Evolutionary conservation across 2,113 vertebrate species (phyloP).

Genomic region (Notarius quadriscutis): DNA sequence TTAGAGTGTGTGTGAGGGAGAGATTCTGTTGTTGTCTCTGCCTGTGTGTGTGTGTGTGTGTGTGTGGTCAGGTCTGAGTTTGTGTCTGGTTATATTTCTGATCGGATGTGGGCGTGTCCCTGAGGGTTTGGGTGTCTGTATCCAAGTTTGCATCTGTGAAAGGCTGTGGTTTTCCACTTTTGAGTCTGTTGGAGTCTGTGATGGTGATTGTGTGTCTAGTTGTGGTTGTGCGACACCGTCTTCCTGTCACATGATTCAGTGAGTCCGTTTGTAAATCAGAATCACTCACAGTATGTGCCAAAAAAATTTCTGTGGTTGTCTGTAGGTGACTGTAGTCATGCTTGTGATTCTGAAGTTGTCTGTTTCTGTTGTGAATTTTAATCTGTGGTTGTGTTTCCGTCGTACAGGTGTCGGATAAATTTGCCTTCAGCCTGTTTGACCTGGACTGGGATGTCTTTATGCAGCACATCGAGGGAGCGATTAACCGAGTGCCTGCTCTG

Average conservation of each 20-base stretch:
- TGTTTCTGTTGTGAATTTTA: not conserved
- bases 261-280: not conserved
- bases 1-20: not conserved
- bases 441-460: slow-evolving; percentile 95
- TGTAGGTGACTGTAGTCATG: not conserved
- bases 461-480: slow-evolving; percentile 88
- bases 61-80: not conserved
- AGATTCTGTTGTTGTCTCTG: not conserved
- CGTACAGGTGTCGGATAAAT: slow-evolving; percentile 85
- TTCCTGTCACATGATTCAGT: not conserved
- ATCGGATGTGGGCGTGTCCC: too few species aligned
- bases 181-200: not conserved
- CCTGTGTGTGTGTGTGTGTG: not conserved
- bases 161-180: not conserved
- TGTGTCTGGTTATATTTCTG: too few species aligned
- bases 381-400: slow-evolving; percentile 2
- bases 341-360: not conserved
- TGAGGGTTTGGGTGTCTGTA: not conserved
- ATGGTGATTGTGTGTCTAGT: not conserved
- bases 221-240: not conserved
- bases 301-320: not conserved
- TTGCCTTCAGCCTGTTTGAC: slow-evolving; percentile 94
- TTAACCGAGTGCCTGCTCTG: slow-evolving; percentile 86
- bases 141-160: not conserved
- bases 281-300: not conserved